phyloP scores from a whole-genome alignment of 2,797 vertebrate species.

The Orestias chungarensis region DNA sequence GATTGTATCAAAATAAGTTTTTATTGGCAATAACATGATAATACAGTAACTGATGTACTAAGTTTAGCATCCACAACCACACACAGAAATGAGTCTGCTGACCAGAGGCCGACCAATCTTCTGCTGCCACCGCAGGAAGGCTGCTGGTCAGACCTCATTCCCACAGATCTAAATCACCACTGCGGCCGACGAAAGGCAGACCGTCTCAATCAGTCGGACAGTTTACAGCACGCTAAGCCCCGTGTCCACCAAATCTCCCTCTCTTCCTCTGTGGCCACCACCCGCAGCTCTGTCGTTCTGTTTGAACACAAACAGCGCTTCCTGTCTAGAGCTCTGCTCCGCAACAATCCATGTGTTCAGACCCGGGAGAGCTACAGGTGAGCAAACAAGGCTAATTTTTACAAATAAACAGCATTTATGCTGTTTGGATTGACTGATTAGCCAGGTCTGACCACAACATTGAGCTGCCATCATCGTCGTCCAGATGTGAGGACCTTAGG shows the following conservation, averaged over 20 bases:
- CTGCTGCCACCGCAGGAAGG: background rate
- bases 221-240: slow-evolving; percentile 51
- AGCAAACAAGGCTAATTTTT: slow-evolving; percentile 77
- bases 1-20: background rate
- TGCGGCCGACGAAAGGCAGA: slow-evolving; percentile 32
- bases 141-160: slow-evolving; percentile 15
- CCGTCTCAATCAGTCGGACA: slow-evolving; percentile 46
- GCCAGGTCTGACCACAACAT: slow-evolving; percentile 44
- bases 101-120: slow-evolving; percentile 21
- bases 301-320: slow-evolving; percentile 65
- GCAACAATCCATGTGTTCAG: slow-evolving; percentile 17
- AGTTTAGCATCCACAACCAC: background rate
- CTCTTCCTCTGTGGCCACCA: slow-evolving; percentile 15
- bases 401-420: slow-evolving; percentile 74
- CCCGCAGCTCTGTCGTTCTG: slow-evolving; percentile 22
- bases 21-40: background rate
- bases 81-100: slow-evolving; percentile 1
- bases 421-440: slow-evolving; percentile 64
- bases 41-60: background rate
- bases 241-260: slow-evolving; percentile 38
- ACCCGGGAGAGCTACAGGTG: slow-evolving; percentile 69
- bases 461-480: slow-evolving; percentile 20
- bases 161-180: slow-evolving; percentile 35
- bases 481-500: slow-evolving; percentile 61
- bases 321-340: slow-evolving; percentile 44